phyloP scores from a whole-genome alignment of 2,797 vertebrate genomes.

The Epinephelus awoara region DNA sequence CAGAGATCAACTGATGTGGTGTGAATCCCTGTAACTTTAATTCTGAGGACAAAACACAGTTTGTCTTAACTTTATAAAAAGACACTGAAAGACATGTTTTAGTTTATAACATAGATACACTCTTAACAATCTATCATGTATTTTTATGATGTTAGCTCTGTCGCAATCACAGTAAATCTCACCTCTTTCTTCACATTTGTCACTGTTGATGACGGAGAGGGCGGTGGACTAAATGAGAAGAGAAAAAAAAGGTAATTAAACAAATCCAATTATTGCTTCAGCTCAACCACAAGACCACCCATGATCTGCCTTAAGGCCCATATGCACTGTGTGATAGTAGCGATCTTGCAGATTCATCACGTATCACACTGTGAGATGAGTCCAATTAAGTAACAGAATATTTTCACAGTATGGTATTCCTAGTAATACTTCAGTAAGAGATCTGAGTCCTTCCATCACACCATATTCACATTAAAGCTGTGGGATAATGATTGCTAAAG shows the following conservation, averaged over 20 bases:
- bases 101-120: not conserved
- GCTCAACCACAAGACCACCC: not conserved
- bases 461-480: not conserved
- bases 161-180: slow-evolving; percentile 16
- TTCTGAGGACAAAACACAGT: slow-evolving; percentile 63
- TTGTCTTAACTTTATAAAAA: slow-evolving; percentile 1
- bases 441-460: too few species aligned
- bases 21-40: slow-evolving; percentile 34
- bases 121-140: not conserved
- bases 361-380: not conserved
- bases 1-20: slow-evolving; percentile 13
- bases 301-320: not conserved
- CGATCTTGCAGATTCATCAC: not conserved
- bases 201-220: slow-evolving; percentile 37
- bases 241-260: slow-evolving; percentile 1
- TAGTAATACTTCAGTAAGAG: too few species aligned
- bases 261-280: slow-evolving; percentile 7
- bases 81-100: not conserved
- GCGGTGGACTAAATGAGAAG: slow-evolving; percentile 55
- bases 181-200: slow-evolving; percentile 77
- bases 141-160: not conserved
- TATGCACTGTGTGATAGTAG: not conserved
- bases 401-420: too few species aligned
- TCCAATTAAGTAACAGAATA: not conserved
- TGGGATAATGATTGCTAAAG: slow-evolving; percentile 1